Percentiles rank a stretch among this genome's conserved stretches.
phyloP scores from a whole-genome alignment of 2,888 invertebrate species.

The Zonitis immaculata region DNA sequence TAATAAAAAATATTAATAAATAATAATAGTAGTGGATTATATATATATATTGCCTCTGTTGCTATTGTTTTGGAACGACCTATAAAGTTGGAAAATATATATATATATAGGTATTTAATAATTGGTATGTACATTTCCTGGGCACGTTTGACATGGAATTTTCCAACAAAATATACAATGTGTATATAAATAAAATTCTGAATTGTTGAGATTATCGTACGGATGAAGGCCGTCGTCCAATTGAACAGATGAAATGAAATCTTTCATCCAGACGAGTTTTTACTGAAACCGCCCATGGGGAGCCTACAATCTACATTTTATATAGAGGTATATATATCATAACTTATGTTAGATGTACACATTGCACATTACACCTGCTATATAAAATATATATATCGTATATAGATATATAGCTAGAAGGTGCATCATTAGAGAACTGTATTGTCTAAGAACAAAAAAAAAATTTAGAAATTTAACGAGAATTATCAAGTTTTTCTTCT shows the following conservation, averaged over 20 bases:
- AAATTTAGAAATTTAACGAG: no score
- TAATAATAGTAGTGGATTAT: no score
- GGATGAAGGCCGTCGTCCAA: conserved; percentile 5
- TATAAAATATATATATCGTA: no score
- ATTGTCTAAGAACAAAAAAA: conserved; percentile 15
- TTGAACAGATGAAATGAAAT: conserved; percentile 14
- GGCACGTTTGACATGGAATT: neutral
- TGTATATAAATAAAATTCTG: no score
- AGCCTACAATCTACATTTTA: neutral
- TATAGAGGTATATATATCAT: neutral
- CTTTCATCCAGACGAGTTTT: conserved; percentile 23
- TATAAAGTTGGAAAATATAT: neutral
- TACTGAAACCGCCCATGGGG: conserved; percentile 20
- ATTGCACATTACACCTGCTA: conserved; percentile 23
- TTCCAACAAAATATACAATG: neutral
- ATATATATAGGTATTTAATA: no score
- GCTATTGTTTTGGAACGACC: neutral
- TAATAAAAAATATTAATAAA: conserved; percentile 10
- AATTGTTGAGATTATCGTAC: neutral
- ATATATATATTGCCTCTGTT: neutral
- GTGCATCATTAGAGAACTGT: conserved; percentile 26
- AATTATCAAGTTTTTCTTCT: no score
- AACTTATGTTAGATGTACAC: conserved; percentile 10
- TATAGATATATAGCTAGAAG: conserved; percentile 23
- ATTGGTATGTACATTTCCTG: neutral